Evolutionary conservation across 2,113 vertebrate species (phyloP), one percentile per base, ranked within the genome.

Genomic region (Gadus chalcogrammus): DNA sequence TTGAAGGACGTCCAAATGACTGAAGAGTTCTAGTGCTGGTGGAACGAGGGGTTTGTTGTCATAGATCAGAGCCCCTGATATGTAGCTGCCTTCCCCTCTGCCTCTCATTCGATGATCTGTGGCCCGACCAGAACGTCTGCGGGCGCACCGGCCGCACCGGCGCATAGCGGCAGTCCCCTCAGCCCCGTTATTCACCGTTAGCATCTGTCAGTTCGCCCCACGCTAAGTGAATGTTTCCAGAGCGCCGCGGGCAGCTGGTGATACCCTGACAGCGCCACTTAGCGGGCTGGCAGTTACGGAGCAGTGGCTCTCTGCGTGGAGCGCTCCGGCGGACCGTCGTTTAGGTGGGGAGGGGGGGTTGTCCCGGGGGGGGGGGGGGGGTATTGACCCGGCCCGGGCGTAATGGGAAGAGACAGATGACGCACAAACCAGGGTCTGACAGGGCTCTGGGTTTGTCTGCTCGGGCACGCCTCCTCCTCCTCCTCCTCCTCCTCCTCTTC

Each of bases 361-460:
- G 78, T 76, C 84, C 76, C 78, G 82, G 73, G 70, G 82, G 80
- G 76, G 86, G 72, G 42, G 82, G 80, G 76, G 86, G 72, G 77
- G 73, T 72, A 20, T 20, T 20, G 20, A 20, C 20, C 20, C 20
- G 78, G 77, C 84, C 76, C 78, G 82, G 73, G 70, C 74, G 55
- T 71, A 86, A 87, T 88, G 82, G 83, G 80, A 79, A 11, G 13
- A 90, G 90, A 92, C 82, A 85, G 88, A 92, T 79, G 85, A 82
- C 84, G 73, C 52, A 80, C 79, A 78, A 59, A 80, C 89, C 74
- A 5, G 73, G 76, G 82, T 35, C 71, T 84, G 89, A 85, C 85
- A 80, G 70, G 75, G 73, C 58, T 53, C 82, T 82, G 56, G 79
- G 65, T 81, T 83, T 80, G 80, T 74, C 79, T 74, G 58, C 35